phyloP scores from a whole-genome alignment of 2,797 vertebrate genomes.

The Pelobates cultripes region DNA sequence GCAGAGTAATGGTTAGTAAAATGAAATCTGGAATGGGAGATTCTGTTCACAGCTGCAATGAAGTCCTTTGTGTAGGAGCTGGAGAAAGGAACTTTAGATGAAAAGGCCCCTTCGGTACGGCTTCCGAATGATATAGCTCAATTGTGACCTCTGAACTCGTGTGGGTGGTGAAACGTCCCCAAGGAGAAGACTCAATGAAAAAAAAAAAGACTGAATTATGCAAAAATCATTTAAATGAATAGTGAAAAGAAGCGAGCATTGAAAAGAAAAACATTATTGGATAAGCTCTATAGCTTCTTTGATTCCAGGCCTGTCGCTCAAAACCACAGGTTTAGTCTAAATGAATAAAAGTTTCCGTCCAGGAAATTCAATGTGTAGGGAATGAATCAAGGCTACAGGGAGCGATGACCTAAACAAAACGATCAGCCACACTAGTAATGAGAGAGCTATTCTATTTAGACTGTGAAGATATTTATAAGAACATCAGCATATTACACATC shows the following conservation, averaged over 20 bases:
- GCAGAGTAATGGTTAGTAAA: conserved; percentile 3
- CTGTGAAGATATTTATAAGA: not conserved
- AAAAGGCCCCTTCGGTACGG: conserved; percentile 27
- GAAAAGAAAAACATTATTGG: conserved; percentile 49
- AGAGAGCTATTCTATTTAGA: conserved; percentile 7
- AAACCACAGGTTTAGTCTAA: conserved; percentile 45
- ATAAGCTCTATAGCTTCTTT: conserved; percentile 25
- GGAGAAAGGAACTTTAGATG: conserved; percentile 23
- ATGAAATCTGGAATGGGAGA: not conserved
- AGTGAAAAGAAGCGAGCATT: conserved; percentile 11
- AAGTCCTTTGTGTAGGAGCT: conserved; percentile 28
- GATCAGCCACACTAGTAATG: not conserved
- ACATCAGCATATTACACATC: not conserved
- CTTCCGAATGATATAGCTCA: conserved; percentile 37
- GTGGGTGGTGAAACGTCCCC: conserved; percentile 43
- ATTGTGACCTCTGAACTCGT: conserved; percentile 42
- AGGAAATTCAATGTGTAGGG: conserved; percentile 31
- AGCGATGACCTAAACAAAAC: conserved; percentile 32
- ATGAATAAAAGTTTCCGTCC: conserved; percentile 45
- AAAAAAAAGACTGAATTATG: conserved; percentile 31
- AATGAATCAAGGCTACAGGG: conserved; percentile 32
- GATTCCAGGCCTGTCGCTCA: conserved; percentile 18
- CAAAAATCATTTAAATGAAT: conserved; percentile 50
- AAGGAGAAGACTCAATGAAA: conserved; percentile 40
- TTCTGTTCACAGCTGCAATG: conserved; percentile 34